Evolutionary conservation across 2,113 vertebrate species (phyloP).

Genomic region (Eolophus roseicapilla): DNA sequence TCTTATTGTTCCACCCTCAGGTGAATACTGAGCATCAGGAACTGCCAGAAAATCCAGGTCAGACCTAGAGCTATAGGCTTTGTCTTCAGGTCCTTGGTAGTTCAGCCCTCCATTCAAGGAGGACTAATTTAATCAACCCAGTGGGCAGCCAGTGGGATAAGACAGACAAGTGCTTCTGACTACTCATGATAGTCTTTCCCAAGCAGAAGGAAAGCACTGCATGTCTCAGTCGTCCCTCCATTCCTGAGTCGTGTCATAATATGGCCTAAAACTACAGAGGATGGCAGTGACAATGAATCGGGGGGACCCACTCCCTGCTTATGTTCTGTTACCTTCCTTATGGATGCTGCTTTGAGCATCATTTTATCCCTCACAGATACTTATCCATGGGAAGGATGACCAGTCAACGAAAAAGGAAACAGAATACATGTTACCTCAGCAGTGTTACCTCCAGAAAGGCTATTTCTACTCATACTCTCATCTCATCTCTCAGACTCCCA

Average conservation of each 20-base stretch:
- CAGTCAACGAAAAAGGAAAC: not conserved
- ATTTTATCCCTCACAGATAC: not conserved
- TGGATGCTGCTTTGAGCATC: not conserved
- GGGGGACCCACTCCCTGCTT: not conserved
- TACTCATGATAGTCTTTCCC: not conserved
- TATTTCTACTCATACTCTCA: not conserved
- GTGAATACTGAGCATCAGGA: not conserved
- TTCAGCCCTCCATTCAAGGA: not conserved
- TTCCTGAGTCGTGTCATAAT: not conserved
- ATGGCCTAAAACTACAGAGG: not conserved
- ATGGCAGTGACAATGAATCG: not conserved
- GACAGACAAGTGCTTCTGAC: not conserved
- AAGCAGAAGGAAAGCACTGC: not conserved
- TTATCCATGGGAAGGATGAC: not conserved
- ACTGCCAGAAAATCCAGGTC: not conserved
- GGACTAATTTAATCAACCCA: not conserved
- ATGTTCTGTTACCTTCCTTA: not conserved
- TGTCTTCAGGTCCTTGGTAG: not conserved
- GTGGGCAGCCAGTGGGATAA: not conserved
- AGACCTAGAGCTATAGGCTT: not conserved
- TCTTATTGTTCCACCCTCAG: not conserved
- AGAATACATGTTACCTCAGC: not conserved
- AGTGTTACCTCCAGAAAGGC: not conserved
- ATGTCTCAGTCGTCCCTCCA: not conserved
- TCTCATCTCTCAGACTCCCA: not conserved